Conservation (phyloP, 1,140 invertebrate species). For the Leptinotarsa lineolata region DNA sequence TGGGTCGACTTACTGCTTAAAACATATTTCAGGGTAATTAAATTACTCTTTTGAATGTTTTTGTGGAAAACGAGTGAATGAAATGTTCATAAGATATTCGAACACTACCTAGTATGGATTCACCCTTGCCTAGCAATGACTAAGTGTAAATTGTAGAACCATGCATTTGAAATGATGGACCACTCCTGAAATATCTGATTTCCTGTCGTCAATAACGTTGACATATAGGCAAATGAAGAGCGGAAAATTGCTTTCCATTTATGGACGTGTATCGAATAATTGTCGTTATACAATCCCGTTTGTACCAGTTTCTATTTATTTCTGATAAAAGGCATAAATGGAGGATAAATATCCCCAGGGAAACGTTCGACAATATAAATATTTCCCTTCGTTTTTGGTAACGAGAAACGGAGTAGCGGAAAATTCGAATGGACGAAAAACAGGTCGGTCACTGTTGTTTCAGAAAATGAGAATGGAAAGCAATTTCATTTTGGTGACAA, state of each 20-base stretch:
- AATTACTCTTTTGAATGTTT: too few species aligned
- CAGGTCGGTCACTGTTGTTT: slow-evolving; percentile 5
- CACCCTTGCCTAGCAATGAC: too few species aligned
- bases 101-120: too few species aligned
- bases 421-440: not conserved
- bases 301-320: not conserved
- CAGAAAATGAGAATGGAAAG: slow-evolving; percentile 3
- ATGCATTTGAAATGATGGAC: not conserved
- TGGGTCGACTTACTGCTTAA: too few species aligned
- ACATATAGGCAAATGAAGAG: not conserved
- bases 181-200: not conserved
- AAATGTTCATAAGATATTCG: too few species aligned
- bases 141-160: too few species aligned
- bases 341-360: not conserved
- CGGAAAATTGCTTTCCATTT: not conserved
- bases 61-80: too few species aligned
- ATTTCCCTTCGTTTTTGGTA: not conserved
- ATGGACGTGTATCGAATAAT: not conserved
- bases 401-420: slow-evolving; percentile 5
- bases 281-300: not conserved
- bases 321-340: not conserved
- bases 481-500: slow-evolving; percentile 2
- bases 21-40: too few species aligned
- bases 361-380: not conserved
- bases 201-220: not conserved